Evolutionary conservation across 2,888 invertebrate species (phyloP), one percentile per base, ranked within the genome.

Genomic region (Tridacna crocea): DNA sequence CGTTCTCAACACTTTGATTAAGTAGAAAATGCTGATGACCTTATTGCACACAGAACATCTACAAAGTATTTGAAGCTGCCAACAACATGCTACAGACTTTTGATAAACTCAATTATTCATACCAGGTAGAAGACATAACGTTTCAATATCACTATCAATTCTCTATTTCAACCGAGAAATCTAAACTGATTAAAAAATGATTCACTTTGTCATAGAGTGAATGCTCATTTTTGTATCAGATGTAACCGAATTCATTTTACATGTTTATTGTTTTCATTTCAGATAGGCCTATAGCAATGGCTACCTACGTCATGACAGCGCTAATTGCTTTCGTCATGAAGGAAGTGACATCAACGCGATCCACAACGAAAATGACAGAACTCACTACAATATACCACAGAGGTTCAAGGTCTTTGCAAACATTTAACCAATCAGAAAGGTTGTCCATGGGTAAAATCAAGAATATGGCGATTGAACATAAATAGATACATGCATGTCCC

Each of bases 361-460:
- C 24, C 11, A 63, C 63, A 11, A 63, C 63, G 15, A 63, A 63
- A 27, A 63, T 63, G 63, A 3, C 63, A 11, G 26, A 63, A 8
- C 63, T 27, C 24, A 15, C 63, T 3, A 11, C 27, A 26, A 63
- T 27, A 17, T 27, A 63, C 27, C 63, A 63, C 63, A 24, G 27
- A 27, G 78, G 78, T 36, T 19, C 78, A 73, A 78, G 78, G 78
- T 78, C 78, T 78, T 66, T 51, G 51, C 48, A 63, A 19, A 63
- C 51, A 73, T 63, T 78, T 73, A n/a, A 72, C 22, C 72, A 78
- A 73, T 78, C 78, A 60, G 65, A 78, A 58, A 78, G 78, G 78
- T 78, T 78, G 73, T 51, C 46, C 24, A 61, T 73, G 15, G 27
- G 63, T 63, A 63, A 63, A 55, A 63, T 27, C 24, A 63, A 36